Evolutionary conservation across 2,888 invertebrate genomes (phyloP), one percentile per base, ranked within the genome.

Genomic region (Sepioteuthis lessoniana): DNA sequence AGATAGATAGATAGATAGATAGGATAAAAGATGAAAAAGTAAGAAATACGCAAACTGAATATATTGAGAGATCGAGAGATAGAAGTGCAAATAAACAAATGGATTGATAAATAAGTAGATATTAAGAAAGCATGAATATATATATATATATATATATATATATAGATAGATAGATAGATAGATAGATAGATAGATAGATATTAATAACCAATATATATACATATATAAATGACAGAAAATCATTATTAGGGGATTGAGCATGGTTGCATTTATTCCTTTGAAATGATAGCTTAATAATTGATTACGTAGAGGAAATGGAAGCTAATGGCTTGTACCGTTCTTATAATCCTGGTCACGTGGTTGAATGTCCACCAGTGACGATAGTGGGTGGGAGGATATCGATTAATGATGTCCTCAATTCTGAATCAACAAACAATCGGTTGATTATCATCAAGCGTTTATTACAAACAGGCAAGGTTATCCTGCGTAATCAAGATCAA

Each of bases 251-350:
- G 16, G n/a, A 76, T 35, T 76, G 76, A 35, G 76, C 2, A 19
- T 76, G n/a, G n/a, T 76, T 76, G 76, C 19, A 76, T n/a, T n/a
- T n/a, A 76, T n/a, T 13, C 76, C 76, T 76, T 76, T 76, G 76
- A 76, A 76, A 76, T 76, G n/a, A 76, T 76, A 60, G 60, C 31
- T 60, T n/a, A 76, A 76, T 76, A 76, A 76, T 76, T 76, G 76
- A 76, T 76, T 76, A 76, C 16, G 35, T 1, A 16, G 25, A 16
- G 76, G 10, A 76, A 76, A 76, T 76, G n/a, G 76, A 76, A n/a
- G 76, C 76, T 76, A 76, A 76, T 76, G 76, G 76, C 76, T 76
- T 76, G 76, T 76, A 76, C n/a, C 76, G 76, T 76, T n/a, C n/a
- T 35, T 19, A 16, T 76, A 76, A 76, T 76, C 76, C n/a, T 35